Base-by-base conservation (phyloP, 2,797 vertebrate genomes). In the Cossypha caffra region DNA sequence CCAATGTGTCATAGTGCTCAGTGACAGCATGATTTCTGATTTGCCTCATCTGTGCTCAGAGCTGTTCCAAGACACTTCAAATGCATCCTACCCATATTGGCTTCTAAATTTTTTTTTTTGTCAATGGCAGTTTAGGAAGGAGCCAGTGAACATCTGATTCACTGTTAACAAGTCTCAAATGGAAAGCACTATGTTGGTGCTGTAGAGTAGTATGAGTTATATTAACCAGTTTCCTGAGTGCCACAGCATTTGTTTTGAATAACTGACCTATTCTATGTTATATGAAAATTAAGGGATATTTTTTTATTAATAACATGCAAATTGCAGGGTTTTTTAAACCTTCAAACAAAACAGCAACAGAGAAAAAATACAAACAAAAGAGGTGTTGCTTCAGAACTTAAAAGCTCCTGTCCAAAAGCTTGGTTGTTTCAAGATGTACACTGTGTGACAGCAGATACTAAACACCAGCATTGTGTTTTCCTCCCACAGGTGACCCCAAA, bases 401-500 rank as follows among this genome's bases (percentile, higher is more conserved):
- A 71, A 80, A 90, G 52, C 63, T 95, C 93, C 96, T 96, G 52
- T 96, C 97, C 95, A 92, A 96, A 96, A 95, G 73, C 92, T 94
- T 83, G 95, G 95, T 96, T 96, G 62, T 97, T 95, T 97, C 96
- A 96, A 91, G 86, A 95, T 97, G 95, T 96, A 9, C 82, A 88
- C 85, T 93, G 91, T 96, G 89, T 96, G 90, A 96, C 85, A 81
- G 95, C 94, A 3, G 95, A 96, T 97, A 97, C 97, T 97, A 97
- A 97, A 97, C 93, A 96, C 93, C 83, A 95, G 94, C 97, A 92
- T 97, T 96, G 94, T 97, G 90, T 96, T 98, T 97, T 98, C 96
- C 89, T 98, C 88, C 97, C 93, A 79, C 98, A 99, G 99, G 99
- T 99, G 99, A 99, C 97, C 99, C 99, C 95, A 99, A 99, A 98